These are phyloP conservation scores for Aporrectodea caliginosa DNA, from an alignment of 1,140 invertebrate species.

Conservation along the genomic window DNA sequence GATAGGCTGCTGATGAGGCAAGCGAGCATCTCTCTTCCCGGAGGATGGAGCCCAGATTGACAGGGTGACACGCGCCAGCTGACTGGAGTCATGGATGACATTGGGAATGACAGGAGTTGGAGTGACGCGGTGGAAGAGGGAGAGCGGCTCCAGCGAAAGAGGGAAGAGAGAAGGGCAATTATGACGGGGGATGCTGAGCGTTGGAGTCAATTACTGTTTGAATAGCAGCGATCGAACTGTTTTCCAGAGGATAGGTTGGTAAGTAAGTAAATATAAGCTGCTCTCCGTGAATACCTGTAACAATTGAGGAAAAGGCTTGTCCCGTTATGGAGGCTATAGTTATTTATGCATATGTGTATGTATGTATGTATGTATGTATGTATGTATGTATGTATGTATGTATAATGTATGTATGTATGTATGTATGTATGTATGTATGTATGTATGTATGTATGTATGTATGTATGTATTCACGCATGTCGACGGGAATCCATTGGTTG, in stretches of 20 bases:
- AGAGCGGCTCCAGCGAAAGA: no score
- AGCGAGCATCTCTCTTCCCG: no score
- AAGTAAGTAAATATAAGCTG: not conserved
- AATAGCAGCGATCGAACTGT: not conserved
- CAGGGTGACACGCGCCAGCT: no score
- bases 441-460: not conserved
- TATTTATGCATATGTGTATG: not conserved
- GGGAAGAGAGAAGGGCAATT: no score
- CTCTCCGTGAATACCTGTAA: not conserved
- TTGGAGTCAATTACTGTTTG: not conserved
- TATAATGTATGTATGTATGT: not conserved
- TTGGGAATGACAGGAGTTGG: no score
- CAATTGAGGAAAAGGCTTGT: not conserved
- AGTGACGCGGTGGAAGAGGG: no score
- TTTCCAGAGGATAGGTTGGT: not conserved
- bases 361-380: not conserved
- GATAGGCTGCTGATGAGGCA: no score
- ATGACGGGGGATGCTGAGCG: no score
- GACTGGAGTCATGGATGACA: no score
- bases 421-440: not conserved
- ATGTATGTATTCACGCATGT: no score
- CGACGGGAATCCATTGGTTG: no score
- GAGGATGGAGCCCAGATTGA: no score
- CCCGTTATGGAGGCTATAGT: not conserved
- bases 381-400: slow-evolving; percentile 3